Percentiles rank a stretch among this genome's conserved stretches.
These are phyloP conservation scores for Cosmorhoe ocellata DNA, from an alignment of 2,888 invertebrate genomes.

Conservation along the genomic window DNA sequence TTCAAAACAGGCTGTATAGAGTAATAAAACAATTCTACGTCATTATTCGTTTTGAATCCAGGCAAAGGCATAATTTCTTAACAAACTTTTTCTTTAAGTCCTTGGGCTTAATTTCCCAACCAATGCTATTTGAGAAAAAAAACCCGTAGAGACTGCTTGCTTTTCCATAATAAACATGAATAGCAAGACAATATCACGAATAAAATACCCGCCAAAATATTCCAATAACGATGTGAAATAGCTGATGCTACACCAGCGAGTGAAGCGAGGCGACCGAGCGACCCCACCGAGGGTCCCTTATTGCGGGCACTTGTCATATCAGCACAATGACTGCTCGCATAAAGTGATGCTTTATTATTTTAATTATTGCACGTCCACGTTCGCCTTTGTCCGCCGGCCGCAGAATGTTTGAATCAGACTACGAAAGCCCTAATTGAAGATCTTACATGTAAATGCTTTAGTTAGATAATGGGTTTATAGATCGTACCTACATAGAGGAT, in stretches of 20 bases:
- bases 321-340: constrained; percentile 62
- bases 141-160: background rate
- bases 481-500: background rate
- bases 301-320: constrained; percentile 81
- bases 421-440: constrained; percentile 67
- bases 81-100: too few species aligned
- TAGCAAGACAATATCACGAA: constrained; percentile 3
- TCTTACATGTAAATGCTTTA: constrained; percentile 42
- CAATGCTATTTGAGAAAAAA: background rate
- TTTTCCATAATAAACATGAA: background rate
- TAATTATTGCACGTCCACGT: constrained; percentile 76
- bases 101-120: too few species aligned
- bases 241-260: constrained; percentile 5
- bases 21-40: background rate
- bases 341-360: constrained; percentile 78
- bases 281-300: constrained; percentile 64
- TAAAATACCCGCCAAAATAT: constrained; percentile 21
- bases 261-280: constrained; percentile 25
- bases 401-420: constrained; percentile 59
- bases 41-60: too few species aligned
- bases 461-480: constrained; percentile 9
- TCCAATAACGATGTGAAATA: constrained; percentile 20
- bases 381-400: constrained; percentile 67
- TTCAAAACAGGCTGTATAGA: constrained; percentile 26
- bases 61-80: too few species aligned